Evolutionary conservation across 2,797 vertebrate genomes (phyloP), one percentile per base, ranked within the genome.

Genomic region (Anguilla pacifica): DNA sequence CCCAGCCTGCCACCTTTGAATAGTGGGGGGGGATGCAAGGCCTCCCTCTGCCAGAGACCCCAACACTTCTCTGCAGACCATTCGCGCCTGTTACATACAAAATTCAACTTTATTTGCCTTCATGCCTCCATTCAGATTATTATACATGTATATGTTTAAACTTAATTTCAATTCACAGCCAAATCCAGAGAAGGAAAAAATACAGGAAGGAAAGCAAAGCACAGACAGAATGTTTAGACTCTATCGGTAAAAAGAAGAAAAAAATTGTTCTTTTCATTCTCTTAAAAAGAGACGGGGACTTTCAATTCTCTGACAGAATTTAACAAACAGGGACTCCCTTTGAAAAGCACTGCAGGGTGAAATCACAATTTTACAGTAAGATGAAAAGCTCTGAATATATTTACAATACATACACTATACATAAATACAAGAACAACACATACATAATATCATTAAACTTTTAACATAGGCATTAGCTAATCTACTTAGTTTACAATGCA

Each of bases 121-220:
- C 99, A 99, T 99, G 99, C 99, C 99, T 99, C 97, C 97, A 98
- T 98, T 99, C 98, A 98, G 97, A 98, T 99, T 97, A 98, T 98
- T 98, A 97, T 99, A 99, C 98, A 99, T 97, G 97, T 98, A 98
- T 98, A 98, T 97, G 96, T 98, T 98, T 98, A 97, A 99, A 98
- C 96, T 98, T 97, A 96, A 98, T 97, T 98, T 97, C 96, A 97
- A 97, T 98, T 99, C 98, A 99, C 99, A 99, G 98, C 98, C 99
- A 98, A 98, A 97, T 98, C 97, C 97, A 99, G 98, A 97, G 97
- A 96, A 97, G 94, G 74, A 93, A 91, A 94, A 93, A 94, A 94
- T 25, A 83, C 46, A 96, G 96, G 97, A 95, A 96, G 96, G 96
- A 96, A 97, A 97, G 97, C 97, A 97, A 98, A 96, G 97, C 98